A percentile compares a stretch with the other conserved stretches of the same genome.
phyloP scores from a whole-genome alignment of 2,797 vertebrate genomes.

The Etheostoma perlongum region DNA sequence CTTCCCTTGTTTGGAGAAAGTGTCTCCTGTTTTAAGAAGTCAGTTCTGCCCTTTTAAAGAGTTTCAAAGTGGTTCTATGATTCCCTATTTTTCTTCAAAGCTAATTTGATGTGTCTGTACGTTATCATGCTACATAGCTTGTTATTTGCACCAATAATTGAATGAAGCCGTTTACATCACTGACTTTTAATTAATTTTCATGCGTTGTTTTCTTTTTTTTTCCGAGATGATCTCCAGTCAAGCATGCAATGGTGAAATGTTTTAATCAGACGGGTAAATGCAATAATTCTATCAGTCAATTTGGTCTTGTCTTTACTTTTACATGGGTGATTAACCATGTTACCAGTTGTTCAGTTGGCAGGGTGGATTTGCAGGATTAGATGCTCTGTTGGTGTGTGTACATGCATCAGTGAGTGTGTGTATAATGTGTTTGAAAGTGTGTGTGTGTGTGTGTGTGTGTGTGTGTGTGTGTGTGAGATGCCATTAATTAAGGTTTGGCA shows the following conservation, averaged over 20 bases:
- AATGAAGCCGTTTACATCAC: constrained; percentile 74
- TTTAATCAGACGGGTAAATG: constrained; percentile 81
- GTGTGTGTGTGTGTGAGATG: constrained; percentile 43
- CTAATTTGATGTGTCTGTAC: constrained; percentile 58
- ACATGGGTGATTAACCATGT: constrained; percentile 81
- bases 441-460: constrained; percentile 19
- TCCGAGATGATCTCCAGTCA: constrained; percentile 70
- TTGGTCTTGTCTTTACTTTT: constrained; percentile 81
- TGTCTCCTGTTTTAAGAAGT: constrained; percentile 70
- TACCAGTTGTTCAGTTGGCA: constrained; percentile 75
- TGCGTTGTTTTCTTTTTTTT: constrained; percentile 59
- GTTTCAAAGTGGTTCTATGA: constrained; percentile 65
- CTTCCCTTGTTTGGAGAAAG: constrained; percentile 74
- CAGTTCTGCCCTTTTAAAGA: constrained; percentile 71
- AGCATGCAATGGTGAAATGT: constrained; percentile 75
- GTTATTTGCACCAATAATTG: constrained; percentile 77
- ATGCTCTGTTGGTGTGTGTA: constrained; percentile 57
- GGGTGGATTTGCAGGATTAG: constrained; percentile 79
- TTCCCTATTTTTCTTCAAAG: constrained; percentile 54
- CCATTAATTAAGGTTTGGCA: constrained; percentile 65
- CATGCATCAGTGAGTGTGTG: constrained; percentile 32
- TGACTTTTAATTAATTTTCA: constrained; percentile 82
- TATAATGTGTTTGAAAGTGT: constrained; percentile 25
- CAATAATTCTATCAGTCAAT: constrained; percentile 83
- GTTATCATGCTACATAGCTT: constrained; percentile 69